Conservation (phyloP, 2,113 vertebrate species). For the Lanius collurio region DNA sequence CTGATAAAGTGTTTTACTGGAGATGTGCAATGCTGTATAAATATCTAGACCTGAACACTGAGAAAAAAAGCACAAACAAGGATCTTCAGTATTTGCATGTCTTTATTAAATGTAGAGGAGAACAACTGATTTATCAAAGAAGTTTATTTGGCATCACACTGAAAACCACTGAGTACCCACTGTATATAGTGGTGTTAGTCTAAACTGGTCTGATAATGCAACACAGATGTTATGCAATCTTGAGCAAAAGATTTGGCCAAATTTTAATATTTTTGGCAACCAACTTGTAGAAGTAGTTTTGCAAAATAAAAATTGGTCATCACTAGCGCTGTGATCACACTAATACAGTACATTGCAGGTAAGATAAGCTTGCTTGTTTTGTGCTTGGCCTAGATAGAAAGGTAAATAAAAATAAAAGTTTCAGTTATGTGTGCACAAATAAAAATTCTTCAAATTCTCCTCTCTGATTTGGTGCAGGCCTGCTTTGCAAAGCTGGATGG, state of each 20-base stretch:
- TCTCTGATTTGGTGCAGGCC: neutral
- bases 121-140: neutral
- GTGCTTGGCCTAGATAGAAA: neutral
- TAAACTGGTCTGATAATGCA: neutral
- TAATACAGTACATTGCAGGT: neutral
- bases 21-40: neutral
- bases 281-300: neutral
- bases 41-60: neutral
- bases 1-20: neutral
- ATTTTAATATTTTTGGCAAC: neutral
- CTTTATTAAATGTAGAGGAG: neutral
- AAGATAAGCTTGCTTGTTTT: neutral
- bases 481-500: neutral
- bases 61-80: neutral
- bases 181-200: neutral
- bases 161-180: neutral
- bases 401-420: neutral
- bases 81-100: neutral
- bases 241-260: neutral
- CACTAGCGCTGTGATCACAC: neutral
- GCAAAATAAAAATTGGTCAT: neutral
- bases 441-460: neutral
- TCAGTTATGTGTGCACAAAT: neutral
- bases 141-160: neutral
- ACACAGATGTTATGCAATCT: neutral